Conservation (phyloP, 2,113 vertebrate genomes). For the Mus musculus region DNA sequence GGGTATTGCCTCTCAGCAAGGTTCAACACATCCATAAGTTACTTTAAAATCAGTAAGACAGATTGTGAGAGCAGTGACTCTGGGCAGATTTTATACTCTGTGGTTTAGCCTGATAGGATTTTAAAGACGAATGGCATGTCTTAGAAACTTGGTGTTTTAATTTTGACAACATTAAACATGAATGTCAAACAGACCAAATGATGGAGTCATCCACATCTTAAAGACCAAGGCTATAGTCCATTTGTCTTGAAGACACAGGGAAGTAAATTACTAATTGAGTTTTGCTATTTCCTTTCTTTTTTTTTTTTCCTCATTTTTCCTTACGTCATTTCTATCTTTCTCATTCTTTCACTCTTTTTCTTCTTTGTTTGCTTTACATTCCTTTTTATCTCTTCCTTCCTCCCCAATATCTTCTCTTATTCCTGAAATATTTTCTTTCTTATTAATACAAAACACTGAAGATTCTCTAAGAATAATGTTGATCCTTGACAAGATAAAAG, state of each 20-base stretch:
- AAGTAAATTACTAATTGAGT: conserved; percentile 1
- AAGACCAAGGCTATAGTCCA: neutral
- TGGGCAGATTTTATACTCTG: neutral
- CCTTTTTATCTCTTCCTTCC: neutral
- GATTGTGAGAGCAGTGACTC: neutral
- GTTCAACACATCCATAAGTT: neutral
- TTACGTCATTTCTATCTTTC: too few relatives aligned
- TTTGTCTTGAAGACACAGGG: neutral
- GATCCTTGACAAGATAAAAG: neutral
- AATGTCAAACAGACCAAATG: conserved; percentile 65
- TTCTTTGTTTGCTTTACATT: neutral
- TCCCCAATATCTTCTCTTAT: neutral
- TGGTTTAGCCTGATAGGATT: neutral
- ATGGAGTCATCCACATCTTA: neutral
- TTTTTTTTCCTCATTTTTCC: too few relatives aligned
- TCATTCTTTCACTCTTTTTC: neutral
- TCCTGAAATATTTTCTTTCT: neutral
- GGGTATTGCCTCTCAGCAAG: neutral
- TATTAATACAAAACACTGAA: neutral
- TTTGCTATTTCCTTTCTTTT: neutral
- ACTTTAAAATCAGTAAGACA: neutral
- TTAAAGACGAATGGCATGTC: neutral
- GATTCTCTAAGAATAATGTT: neutral
- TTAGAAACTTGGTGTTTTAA: neutral
- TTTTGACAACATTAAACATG: conserved; percentile 72